Conservation (phyloP, 2,797 vertebrate species). For the Decapterus maruadsi region DNA sequence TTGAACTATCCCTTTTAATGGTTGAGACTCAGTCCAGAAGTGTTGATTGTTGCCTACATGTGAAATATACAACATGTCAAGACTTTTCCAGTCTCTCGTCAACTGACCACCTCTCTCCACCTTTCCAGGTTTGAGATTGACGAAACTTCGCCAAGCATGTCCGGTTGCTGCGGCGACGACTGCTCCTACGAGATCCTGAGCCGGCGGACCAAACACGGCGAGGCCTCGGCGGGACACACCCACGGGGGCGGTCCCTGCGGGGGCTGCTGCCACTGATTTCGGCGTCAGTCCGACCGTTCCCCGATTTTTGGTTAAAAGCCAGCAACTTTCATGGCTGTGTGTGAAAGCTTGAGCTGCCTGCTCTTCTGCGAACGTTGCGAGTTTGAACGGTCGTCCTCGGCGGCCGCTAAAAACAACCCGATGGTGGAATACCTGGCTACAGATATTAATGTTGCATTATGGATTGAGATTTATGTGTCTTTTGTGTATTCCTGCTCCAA, state of each 20-base stretch:
- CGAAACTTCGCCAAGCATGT: slow-evolving; percentile 93
- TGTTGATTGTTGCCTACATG: no score
- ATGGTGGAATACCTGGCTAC: slow-evolving; percentile 37
- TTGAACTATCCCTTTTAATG: no score
- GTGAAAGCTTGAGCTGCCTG: slow-evolving; percentile 67
- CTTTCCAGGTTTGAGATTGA: slow-evolving; percentile 91
- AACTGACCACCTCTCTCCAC: not conserved
- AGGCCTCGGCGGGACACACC: slow-evolving; percentile 87
- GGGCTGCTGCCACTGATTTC: slow-evolving; percentile 92
- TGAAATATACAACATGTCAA: no score
- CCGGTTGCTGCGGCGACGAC: slow-evolving; percentile 94
- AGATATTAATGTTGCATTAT: slow-evolving; percentile 40
- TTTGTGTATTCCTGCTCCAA: slow-evolving; percentile 44
- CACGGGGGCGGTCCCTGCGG: slow-evolving; percentile 91
- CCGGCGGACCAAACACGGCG: slow-evolving; percentile 93
- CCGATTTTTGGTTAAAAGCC: slow-evolving; percentile 61
- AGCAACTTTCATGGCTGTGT: slow-evolving; percentile 70
- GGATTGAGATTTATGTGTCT: slow-evolving; percentile 41
- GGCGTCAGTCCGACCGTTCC: not conserved
- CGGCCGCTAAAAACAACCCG: slow-evolving; percentile 17
- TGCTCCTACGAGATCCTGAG: slow-evolving; percentile 96
- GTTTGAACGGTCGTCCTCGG: slow-evolving; percentile 10
- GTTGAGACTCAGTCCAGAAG: no score
- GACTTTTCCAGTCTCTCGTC: not conserved
- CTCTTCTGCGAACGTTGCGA: slow-evolving; percentile 41